Conservation (phyloP, 1,140 invertebrate genomes). For the Drosophila dunni region DNA sequence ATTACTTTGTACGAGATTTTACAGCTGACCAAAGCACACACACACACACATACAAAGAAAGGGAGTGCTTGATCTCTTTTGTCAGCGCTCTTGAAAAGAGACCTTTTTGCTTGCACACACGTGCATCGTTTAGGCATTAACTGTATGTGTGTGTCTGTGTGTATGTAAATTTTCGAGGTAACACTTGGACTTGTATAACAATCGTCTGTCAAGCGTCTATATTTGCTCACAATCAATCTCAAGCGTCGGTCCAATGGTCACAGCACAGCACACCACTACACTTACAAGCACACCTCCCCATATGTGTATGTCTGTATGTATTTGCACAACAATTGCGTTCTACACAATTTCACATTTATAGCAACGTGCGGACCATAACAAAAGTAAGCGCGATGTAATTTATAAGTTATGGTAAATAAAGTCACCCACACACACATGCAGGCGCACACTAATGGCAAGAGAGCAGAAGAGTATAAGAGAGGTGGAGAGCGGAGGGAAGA, state of each 20-base stretch:
- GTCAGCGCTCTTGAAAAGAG: slow-evolving; percentile 1
- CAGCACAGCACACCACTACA: slow-evolving; percentile 19
- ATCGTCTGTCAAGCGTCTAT: slow-evolving; percentile 59
- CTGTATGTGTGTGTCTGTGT: slow-evolving; percentile 1
- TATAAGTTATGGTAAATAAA: slow-evolving; percentile 66
- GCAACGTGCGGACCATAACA: slow-evolving; percentile 57
- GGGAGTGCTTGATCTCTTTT: neutral
- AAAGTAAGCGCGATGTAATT: slow-evolving; percentile 58
- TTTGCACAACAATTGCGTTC: slow-evolving; percentile 52
- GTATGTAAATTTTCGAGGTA: slow-evolving; percentile 7
- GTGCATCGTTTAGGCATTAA: slow-evolving; percentile 1
- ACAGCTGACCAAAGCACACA: slow-evolving; percentile 2
- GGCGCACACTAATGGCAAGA: neutral
- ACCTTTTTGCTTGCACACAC: slow-evolving; percentile 6
- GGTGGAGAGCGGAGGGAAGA: neutral
- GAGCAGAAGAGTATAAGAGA: slow-evolving; percentile 8
- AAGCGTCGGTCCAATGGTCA: slow-evolving; percentile 52
- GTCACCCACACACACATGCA: slow-evolving; percentile 41
- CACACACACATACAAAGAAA: neutral
- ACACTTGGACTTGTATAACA: slow-evolving; percentile 51
- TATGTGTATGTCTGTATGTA: neutral
- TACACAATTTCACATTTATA: slow-evolving; percentile 59
- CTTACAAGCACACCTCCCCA: slow-evolving; percentile 4
- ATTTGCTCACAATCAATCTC: slow-evolving; percentile 67
- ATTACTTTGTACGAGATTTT: slow-evolving; percentile 1